A percentile compares a stretch with the other conserved stretches of the same genome.
These are phyloP conservation scores for Anguilla marmorata DNA, from an alignment of 2,797 vertebrate species.

Conservation along the genomic window DNA sequence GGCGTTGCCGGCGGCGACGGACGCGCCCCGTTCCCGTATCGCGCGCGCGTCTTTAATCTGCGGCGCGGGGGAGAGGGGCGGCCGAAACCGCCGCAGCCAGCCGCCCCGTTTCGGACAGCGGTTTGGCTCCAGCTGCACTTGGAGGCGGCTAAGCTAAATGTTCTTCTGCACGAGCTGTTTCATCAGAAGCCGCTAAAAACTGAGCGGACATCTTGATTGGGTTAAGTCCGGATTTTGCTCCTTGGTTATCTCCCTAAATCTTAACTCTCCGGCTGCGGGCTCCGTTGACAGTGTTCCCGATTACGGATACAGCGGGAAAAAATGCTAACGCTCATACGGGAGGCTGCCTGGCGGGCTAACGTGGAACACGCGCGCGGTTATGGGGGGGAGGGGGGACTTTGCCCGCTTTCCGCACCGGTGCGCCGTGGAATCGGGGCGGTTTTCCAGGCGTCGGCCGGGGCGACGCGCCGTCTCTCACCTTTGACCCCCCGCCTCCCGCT, in stretches of 20 bases:
- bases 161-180: not conserved
- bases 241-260: not conserved
- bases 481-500: not conserved
- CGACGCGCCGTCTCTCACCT: not conserved
- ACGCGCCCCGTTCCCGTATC: conserved; percentile 3
- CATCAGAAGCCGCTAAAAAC: not conserved
- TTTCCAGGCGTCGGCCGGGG: not conserved
- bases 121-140: not conserved
- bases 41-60: not conserved
- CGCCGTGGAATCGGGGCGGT: not conserved
- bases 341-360: not conserved
- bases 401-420: not conserved
- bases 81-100: not conserved
- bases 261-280: not conserved
- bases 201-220: conserved; percentile 20
- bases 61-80: not conserved
- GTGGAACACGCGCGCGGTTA: not conserved
- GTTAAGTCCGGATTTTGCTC: not conserved
- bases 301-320: not conserved
- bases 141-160: not conserved
- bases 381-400: not conserved
- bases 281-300: not conserved
- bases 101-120: not conserved
- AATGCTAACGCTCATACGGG: not conserved
- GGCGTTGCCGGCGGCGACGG: not conserved